These are phyloP conservation scores for Diploptera punctata DNA, from an alignment of 2,888 invertebrate genomes.

Conservation along the genomic window DNA sequence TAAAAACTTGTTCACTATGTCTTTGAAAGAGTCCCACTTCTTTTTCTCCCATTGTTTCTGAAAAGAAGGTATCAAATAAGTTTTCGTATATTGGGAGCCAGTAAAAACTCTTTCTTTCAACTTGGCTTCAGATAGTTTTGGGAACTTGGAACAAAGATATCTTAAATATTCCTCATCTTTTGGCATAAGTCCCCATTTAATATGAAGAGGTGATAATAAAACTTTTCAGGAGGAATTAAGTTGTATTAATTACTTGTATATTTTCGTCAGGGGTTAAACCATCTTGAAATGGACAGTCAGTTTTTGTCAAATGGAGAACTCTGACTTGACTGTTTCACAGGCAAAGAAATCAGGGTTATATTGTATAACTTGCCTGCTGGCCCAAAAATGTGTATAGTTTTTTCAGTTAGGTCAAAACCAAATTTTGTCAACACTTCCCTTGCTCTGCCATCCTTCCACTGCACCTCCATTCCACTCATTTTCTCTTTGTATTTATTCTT, in stretches of 20 bases:
- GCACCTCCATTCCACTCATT: too few relatives aligned
- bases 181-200: conserved; percentile 23
- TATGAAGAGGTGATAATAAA: conserved; percentile 35
- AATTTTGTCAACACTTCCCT: too few relatives aligned
- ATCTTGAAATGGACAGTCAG: conserved; percentile 13
- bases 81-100: conserved; percentile 32
- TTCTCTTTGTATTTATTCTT: too few relatives aligned
- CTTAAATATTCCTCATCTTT: conserved; percentile 29
- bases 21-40: conserved; percentile 37
- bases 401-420: neutral
- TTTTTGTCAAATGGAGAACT: neutral
- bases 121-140: conserved; percentile 37
- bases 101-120: conserved; percentile 34
- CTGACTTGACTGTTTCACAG: conserved; percentile 18
- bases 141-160: conserved; percentile 32
- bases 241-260: conserved; percentile 11
- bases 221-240: neutral
- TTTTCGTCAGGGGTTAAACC: conserved; percentile 7
- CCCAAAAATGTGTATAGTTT: conserved; percentile 14
- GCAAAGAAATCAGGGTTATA: conserved; percentile 11
- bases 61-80: conserved; percentile 37
- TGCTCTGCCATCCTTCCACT: neutral
- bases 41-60: neutral
- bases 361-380: conserved; percentile 11
- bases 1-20: conserved; percentile 37